Evolutionary conservation across 2,113 vertebrate species (phyloP).

Genomic region (Zapus hudsonius): DNA sequence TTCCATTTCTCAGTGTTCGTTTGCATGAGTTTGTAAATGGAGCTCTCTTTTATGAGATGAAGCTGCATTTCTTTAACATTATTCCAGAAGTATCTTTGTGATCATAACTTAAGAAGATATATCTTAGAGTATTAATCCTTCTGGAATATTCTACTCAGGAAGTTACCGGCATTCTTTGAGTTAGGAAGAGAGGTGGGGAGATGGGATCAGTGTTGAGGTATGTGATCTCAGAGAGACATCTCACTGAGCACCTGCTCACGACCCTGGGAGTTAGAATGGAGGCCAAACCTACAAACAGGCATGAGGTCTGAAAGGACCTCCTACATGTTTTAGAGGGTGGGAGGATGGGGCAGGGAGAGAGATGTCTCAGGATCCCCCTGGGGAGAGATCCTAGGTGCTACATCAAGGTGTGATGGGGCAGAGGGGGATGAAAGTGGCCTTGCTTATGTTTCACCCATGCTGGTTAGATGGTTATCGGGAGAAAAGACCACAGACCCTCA

Average conservation of each 20-base stretch:
- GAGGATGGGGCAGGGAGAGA: not conserved
- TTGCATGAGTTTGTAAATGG: constrained; percentile 3
- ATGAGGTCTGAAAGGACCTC: not conserved
- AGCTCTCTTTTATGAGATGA: not conserved
- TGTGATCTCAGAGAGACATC: not conserved
- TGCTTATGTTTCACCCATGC: not conserved
- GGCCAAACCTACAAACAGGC: not conserved
- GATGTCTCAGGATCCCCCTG: not conserved
- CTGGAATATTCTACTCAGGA: not conserved
- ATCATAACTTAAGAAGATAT: constrained; percentile 9
- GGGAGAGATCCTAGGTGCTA: not conserved
- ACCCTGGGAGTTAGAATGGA: not conserved
- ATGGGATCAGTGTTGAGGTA: not conserved
- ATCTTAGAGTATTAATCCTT: not conserved
- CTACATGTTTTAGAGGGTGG: not conserved
- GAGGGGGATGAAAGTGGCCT: too few relatives aligned
- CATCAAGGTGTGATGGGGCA: not conserved
- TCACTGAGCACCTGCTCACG: not conserved
- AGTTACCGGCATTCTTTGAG: not conserved
- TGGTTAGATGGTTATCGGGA: not conserved
- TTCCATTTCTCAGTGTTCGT: constrained; percentile 47
- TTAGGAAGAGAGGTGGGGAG: not conserved
- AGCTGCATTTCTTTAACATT: constrained; percentile 41
- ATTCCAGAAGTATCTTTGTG: constrained; percentile 22
- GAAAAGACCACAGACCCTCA: not conserved